Evolutionary conservation across 2,888 invertebrate species (phyloP), one percentile per base, ranked within the genome.

Genomic region (Platerodrilus igneus): DNA sequence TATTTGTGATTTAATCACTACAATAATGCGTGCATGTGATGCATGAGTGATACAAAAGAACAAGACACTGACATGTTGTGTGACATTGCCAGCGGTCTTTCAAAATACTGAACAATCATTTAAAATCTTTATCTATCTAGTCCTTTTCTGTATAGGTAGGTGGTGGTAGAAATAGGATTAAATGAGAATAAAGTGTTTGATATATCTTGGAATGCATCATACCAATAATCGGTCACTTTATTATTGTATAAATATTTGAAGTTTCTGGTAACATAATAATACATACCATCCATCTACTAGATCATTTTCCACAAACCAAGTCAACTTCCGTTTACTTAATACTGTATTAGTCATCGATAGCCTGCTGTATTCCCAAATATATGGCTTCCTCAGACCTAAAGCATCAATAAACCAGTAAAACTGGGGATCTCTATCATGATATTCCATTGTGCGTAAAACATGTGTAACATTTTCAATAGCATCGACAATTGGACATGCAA

Each of bases 401-500:
- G 87, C 87, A 49, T 95, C 89, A 45, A 93, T 86, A 58, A 92
- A 87, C 95, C 96, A 99, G 70, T 88, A 94, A 71, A 94, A 99
- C 70, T 99, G 99, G 19, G 88, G 88, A 68, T 99, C 97, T 15
- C 95, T 75, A 68, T 99, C 99, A 62, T 93, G 93, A 68, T 99
- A 99, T 70, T 99, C 99, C 72, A 94, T 97, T 0, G 99, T 99
- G 30, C 99, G 78, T 33, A 99, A 72, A 0, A 95, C 92, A 64
- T 99, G 99, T 0, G 99, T 99, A 10, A 99, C 95, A 36, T 89
- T 86, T 72, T 99, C 99, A 31, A 96, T 77, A 9, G 94, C 86
- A 69, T 99, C 99, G 31, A 99, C 97, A 60, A 99, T 95, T 0
- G 99, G 99, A 63, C 99, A 99, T 1, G 99, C 96, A 73, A 99